Evolutionary conservation across 2,113 vertebrate genomes (phyloP).

Genomic region (Ovis canadensis): DNA sequence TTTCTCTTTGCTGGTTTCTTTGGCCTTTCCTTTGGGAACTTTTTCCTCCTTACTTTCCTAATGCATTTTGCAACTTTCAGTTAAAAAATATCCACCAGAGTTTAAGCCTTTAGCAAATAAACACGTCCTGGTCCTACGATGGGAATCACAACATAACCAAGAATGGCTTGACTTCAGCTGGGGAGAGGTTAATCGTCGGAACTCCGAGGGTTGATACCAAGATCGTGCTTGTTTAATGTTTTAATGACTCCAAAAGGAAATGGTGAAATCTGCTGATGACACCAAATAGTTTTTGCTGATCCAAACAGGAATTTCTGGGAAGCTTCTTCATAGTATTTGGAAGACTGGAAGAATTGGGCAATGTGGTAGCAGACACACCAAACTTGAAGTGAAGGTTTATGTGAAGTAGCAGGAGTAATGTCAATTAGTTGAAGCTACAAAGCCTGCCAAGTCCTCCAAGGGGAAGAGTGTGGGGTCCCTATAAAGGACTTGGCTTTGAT

Average conservation of each 20-base stretch:
- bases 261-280: constrained; percentile 65
- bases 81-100: constrained; percentile 40
- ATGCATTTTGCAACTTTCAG: constrained; percentile 54
- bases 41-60: constrained; percentile 21
- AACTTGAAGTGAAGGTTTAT: constrained; percentile 3
- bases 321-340: constrained; percentile 62
- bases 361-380: constrained; percentile 2
- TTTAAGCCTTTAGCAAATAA: constrained; percentile 46
- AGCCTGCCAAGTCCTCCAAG: not conserved
- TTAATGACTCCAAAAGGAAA: constrained; percentile 57
- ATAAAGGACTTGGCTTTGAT: not conserved
- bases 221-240: constrained; percentile 49
- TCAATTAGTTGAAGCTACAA: not conserved
- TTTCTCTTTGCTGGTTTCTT: constrained; percentile 43
- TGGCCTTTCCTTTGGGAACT: constrained; percentile 44
- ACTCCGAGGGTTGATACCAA: constrained; percentile 12
- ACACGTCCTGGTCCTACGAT: constrained; percentile 5
- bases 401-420: not conserved
- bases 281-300: constrained; percentile 61
- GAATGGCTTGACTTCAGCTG: constrained; percentile 10
- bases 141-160: constrained; percentile 17
- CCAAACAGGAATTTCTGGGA: constrained; percentile 64
- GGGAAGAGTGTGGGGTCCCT: not conserved
- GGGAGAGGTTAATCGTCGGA: not conserved
- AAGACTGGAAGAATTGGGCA: constrained; percentile 56